Percentiles rank a stretch among this genome's conserved stretches.
Conservation (phyloP, 2,888 invertebrate species). For the Caenorhabditis sp. region DNA sequence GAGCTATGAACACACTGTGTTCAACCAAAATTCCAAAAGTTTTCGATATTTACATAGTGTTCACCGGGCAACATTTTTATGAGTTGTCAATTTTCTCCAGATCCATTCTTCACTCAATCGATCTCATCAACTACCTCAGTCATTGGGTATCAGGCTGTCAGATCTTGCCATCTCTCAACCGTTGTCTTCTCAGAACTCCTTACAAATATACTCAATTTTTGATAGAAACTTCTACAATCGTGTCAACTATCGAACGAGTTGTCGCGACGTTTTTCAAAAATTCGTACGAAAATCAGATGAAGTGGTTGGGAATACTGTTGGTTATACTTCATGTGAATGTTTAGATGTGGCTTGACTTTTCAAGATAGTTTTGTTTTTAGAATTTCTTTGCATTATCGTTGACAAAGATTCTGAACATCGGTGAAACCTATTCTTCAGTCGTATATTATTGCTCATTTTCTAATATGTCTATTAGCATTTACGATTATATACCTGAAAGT, state of each 20-base stretch:
- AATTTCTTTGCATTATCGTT: not conserved
- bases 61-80: no score
- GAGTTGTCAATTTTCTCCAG: no score
- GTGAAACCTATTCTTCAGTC: not conserved
- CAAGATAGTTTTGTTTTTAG: not conserved
- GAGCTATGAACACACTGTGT: no score
- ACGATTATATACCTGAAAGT: conserved; percentile 1
- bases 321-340: conserved; percentile 5
- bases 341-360: no score
- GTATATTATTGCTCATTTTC: not conserved
- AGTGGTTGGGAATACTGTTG: conserved; percentile 9
- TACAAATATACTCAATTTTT: conserved; percentile 15
- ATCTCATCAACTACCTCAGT: conserved; percentile 17
- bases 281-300: conserved; percentile 17
- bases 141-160: conserved; percentile 19
- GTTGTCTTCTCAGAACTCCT: conserved; percentile 10
- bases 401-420: not conserved
- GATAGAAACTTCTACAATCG: conserved; percentile 18
- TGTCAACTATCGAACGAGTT: conserved; percentile 19
- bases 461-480: not conserved
- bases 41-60: no score
- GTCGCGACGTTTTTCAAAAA: conserved; percentile 15
- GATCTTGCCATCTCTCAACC: conserved; percentile 15
- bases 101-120: conserved; percentile 19
- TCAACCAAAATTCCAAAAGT: no score